phyloP scores from a whole-genome alignment of 1,140 invertebrate genomes.

The Ceratitis capitata region DNA sequence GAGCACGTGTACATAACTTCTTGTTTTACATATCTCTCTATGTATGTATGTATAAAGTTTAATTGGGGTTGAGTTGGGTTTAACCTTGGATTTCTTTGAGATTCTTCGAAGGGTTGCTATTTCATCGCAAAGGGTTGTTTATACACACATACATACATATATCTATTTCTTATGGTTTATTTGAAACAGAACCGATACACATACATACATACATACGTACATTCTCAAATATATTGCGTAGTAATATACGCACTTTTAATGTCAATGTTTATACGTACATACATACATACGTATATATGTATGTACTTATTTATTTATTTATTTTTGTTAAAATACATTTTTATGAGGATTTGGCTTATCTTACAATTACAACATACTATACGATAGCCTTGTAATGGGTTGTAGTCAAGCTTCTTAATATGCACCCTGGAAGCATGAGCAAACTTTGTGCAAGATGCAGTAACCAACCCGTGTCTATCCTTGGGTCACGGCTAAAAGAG shows the following conservation, averaged over 20 bases:
- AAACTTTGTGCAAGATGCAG: no score
- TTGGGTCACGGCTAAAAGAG: no score
- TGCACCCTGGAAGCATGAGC: no score
- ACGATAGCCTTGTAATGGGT: no score
- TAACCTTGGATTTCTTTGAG: conserved; percentile 3
- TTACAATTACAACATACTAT: no score
- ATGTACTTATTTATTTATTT: background rate
- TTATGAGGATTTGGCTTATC: no score
- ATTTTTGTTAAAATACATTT: background rate
- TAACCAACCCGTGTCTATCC: no score
- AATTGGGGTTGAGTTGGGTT: conserved; percentile 22
- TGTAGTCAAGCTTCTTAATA: no score
- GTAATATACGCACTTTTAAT: no score
- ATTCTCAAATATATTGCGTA: no score
- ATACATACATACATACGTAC: background rate
- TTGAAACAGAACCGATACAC: background rate
- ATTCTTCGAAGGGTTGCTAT: background rate
- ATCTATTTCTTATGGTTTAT: no score
- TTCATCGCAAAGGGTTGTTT: background rate
- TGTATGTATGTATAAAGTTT: background rate
- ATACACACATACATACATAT: background rate
- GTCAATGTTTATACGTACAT: no score
- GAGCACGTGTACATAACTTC: background rate
- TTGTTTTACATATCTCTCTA: background rate
- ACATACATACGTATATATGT: background rate